Percentiles rank a stretch among this genome's conserved stretches.
These are phyloP conservation scores for Chymomyza fuscimana DNA, from an alignment of 2,888 invertebrate species.

Conservation along the genomic window DNA sequence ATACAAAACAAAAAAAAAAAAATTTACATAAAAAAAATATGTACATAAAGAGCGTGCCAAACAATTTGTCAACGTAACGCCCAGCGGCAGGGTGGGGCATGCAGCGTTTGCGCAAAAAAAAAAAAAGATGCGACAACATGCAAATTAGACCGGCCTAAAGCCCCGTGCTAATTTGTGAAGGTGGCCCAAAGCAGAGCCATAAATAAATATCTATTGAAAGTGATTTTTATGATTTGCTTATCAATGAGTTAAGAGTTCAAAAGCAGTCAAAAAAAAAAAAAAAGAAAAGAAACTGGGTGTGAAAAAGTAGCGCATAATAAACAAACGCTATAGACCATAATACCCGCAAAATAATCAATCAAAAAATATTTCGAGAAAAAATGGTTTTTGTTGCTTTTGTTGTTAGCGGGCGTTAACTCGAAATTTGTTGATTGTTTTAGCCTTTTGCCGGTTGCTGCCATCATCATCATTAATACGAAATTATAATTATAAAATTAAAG, in stretches of 20 bases:
- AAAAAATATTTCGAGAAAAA: slow-evolving; percentile 18
- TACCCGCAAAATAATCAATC: slow-evolving; percentile 40
- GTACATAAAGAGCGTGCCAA: slow-evolving; percentile 25
- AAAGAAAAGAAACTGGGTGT: not conserved
- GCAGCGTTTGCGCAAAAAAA: not conserved
- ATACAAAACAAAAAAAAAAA: slow-evolving; percentile 13
- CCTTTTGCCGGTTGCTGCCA: not conserved
- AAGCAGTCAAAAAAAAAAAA: not conserved
- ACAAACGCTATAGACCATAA: slow-evolving; percentile 6
- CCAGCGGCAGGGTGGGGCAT: slow-evolving; percentile 11
- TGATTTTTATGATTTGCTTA: not conserved
- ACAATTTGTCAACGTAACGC: slow-evolving; percentile 66
- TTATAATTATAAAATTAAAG: slow-evolving; percentile 61
- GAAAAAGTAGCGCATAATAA: not conserved
- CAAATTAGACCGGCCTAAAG: slow-evolving; percentile 44
- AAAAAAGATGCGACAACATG: slow-evolving; percentile 41
- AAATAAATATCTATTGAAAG: slow-evolving; percentile 38
- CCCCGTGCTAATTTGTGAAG: slow-evolving; percentile 58
- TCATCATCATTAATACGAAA: slow-evolving; percentile 47
- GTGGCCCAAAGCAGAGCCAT: slow-evolving; percentile 56
- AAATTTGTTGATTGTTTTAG: not conserved
- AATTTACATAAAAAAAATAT: slow-evolving; percentile 53
- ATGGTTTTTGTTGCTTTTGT: not conserved
- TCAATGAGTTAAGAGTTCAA: not conserved
- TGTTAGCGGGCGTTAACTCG: not conserved